Evolutionary conservation across 2,797 vertebrate genomes (phyloP), one percentile per base, ranked within the genome.

Genomic region (Macrochelys suwanniensis): DNA sequence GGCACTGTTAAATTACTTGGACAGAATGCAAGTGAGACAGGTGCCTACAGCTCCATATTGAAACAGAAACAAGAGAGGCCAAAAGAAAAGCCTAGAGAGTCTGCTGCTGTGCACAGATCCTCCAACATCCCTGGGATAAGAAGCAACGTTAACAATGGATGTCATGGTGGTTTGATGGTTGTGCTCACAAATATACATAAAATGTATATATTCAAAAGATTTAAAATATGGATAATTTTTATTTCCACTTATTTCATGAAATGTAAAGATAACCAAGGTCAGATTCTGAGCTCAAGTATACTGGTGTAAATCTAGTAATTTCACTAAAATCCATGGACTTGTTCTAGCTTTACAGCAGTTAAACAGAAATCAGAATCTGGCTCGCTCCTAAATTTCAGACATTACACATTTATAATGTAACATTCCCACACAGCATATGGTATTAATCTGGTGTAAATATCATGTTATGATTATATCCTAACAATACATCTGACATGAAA

Each of bases 371-470:
- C 85, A 96, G 87, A 88, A 84, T 90, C 56, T 86, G 92, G 81
- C 57, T 0, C 28, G 50, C 80, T 96, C 90, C 93, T 92, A 86
- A 95, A 95, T 96, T 95, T 96, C 93, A 97, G 96, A 89, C 94
- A 94, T 92, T 97, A 84, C 94, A 92, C 96, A 96, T 97, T 96
- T 97, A 95, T 97, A 97, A 95, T 95, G 94, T 95, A 95, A 97
- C 94, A 96, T 97, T 97, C 96, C 95, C 96, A 97, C 96, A 97
- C 96, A 97, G 95, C 97, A 97, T 97, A 97, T 97, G 96, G 96
- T 97, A 97, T 97, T 97, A 97, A 96, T 97, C 94, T 97, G 85
- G 91, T 97, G 94, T 97, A 97, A 97, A 97, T 96, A 97, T 95
- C 90, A 84, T 93, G 95, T 96, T 97, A 96, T 97, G 95, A 96